phyloP scores from a whole-genome alignment of 2,888 invertebrate species.

The Drosophila paramelanica region DNA sequence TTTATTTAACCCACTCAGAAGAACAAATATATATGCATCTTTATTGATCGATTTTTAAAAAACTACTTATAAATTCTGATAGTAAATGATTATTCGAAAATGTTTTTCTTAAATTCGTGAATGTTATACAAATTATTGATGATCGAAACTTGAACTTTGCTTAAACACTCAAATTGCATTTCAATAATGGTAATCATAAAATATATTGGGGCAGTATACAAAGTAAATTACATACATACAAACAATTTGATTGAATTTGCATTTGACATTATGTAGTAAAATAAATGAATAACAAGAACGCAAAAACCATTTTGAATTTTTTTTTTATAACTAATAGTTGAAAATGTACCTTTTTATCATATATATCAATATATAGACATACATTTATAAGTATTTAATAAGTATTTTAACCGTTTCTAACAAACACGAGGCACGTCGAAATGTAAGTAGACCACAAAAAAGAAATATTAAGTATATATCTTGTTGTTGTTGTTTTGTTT shows the following conservation, averaged over 20 bases:
- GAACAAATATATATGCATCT: conserved; percentile 80
- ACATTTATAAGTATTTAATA: conserved; percentile 60
- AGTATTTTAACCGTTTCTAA: conserved; percentile 79
- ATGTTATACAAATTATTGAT: conserved; percentile 50
- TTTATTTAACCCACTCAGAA: conserved; percentile 81
- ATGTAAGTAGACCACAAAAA: conserved; percentile 75
- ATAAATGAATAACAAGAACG: conserved; percentile 49
- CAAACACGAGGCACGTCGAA: conserved; percentile 81
- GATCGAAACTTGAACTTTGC: conserved; percentile 65
- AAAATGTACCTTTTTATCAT: conserved; percentile 58
- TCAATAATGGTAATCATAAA: conserved; percentile 50
- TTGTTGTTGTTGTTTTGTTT: conserved; percentile 65
- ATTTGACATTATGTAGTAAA: conserved; percentile 19
- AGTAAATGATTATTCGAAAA: conserved; percentile 58
- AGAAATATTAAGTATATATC: conserved; percentile 51
- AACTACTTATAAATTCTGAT: conserved; percentile 70
- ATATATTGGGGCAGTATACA: conserved; percentile 64
- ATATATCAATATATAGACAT: conserved; percentile 41
- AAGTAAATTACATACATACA: conserved; percentile 40
- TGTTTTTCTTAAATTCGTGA: conserved; percentile 31
- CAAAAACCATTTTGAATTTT: conserved; percentile 56
- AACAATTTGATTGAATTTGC: conserved; percentile 26
- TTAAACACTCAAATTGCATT: conserved; percentile 64
- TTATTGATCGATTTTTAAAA: conserved; percentile 73
- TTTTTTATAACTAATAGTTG: conserved; percentile 70